Percentiles rank a stretch among this genome's conserved stretches.
Conservation (phyloP, 2,888 invertebrate species). For the Lithosia quadra region DNA sequence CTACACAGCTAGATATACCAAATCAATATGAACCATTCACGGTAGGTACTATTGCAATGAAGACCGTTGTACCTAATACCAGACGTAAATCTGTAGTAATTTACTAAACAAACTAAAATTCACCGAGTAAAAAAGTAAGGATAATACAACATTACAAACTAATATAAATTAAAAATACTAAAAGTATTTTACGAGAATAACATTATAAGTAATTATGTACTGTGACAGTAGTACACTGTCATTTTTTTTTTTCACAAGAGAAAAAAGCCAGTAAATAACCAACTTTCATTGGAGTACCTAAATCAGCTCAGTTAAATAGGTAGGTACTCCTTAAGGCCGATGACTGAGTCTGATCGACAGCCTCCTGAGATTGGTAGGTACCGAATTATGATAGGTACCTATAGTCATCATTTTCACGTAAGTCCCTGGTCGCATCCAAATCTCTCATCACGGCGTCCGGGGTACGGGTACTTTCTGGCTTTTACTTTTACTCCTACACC, state of each 20-base stretch:
- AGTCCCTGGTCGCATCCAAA: no score
- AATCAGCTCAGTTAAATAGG: background rate
- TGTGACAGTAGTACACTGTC: slow-evolving; percentile 13
- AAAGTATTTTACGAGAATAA: slow-evolving; percentile 13
- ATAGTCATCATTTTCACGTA: background rate
- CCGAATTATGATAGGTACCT: no score
- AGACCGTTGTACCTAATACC: background rate
- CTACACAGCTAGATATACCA: no score
- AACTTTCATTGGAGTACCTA: background rate
- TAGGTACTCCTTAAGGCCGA: background rate
- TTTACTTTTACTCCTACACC: no score
- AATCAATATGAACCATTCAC: background rate
- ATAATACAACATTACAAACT: slow-evolving; percentile 43
- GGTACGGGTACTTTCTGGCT: no score
- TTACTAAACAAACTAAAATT: slow-evolving; percentile 6
- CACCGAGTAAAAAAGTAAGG: slow-evolving; percentile 24
- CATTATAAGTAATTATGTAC: slow-evolving; percentile 10
- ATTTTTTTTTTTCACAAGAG: slow-evolving; percentile 9
- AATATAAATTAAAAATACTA: slow-evolving; percentile 33
- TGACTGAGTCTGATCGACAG: no score
- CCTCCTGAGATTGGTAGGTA: no score
- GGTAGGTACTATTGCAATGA: background rate
- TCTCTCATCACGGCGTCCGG: no score
- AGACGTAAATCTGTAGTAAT: background rate
- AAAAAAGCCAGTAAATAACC: background rate